phyloP scores from a whole-genome alignment of 35 echinoderm and acorn worm species.

The Stichopus chloronotus region DNA sequence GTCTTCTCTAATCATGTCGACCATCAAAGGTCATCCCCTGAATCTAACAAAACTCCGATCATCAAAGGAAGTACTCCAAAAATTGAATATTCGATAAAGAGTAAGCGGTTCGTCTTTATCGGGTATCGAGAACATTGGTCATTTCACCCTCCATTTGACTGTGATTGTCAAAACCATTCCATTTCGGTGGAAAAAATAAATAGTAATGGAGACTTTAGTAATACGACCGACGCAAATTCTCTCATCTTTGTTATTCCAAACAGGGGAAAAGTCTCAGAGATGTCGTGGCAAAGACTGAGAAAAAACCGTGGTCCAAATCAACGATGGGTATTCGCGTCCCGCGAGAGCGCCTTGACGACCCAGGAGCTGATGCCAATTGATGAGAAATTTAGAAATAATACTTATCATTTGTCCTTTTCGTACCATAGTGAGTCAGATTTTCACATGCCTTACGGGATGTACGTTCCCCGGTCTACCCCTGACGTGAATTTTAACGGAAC shows the following conservation, averaged over 20 bases:
- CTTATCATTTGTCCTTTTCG: slow-evolving; percentile 14
- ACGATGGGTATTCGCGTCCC: slow-evolving; percentile 40
- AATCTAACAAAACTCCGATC: no score
- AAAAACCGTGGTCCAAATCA: slow-evolving; percentile 18
- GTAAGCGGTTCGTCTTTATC: slow-evolving; percentile 13
- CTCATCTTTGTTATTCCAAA: neutral
- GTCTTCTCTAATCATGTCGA: no score
- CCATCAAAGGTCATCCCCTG: no score
- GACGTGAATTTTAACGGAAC: neutral
- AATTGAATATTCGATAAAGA: no score
- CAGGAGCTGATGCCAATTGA: neutral
- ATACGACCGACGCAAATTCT: slow-evolving; percentile 9
- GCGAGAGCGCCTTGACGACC: slow-evolving; percentile 37
- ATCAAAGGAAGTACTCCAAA: no score
- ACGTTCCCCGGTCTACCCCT: neutral
- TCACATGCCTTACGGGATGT: slow-evolving; percentile 8
- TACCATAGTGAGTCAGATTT: slow-evolving; percentile 9
- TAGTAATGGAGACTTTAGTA: neutral
- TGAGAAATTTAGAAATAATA: neutral
- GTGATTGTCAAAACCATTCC: neutral
- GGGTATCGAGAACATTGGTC: slow-evolving; percentile 40
- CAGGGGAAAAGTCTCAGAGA: neutral
- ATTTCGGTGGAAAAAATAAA: neutral
- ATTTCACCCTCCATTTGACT: slow-evolving; percentile 14
- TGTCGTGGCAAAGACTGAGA: neutral